These are phyloP conservation scores for Chunga burmeisteri DNA, from an alignment of 2,113 vertebrate species.

Conservation along the genomic window DNA sequence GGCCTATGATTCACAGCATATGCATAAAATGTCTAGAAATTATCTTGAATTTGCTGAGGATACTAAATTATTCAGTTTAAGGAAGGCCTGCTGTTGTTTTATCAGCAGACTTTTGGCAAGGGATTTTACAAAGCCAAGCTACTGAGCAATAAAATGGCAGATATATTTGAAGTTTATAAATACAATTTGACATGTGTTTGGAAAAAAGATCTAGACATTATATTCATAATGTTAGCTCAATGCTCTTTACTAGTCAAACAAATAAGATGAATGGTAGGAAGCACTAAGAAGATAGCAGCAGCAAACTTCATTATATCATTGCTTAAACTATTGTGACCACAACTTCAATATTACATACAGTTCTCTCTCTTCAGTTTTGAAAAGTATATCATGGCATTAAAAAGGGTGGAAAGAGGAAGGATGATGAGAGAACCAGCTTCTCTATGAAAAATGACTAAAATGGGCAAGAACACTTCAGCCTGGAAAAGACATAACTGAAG, in stretches of 20 bases:
- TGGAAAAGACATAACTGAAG: neutral
- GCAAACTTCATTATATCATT: neutral
- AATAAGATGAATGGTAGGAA: neutral
- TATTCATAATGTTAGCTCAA: neutral
- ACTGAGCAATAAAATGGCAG: neutral
- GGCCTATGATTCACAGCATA: neutral
- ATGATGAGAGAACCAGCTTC: neutral
- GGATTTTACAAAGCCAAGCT: neutral
- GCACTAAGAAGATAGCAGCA: neutral
- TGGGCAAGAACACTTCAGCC: neutral
- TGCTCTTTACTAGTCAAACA: neutral
- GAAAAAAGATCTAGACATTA: neutral
- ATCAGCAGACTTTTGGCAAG: neutral
- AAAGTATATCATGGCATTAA: neutral
- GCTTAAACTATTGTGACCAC: neutral
- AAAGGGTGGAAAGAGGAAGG: neutral
- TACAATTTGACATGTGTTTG: neutral
- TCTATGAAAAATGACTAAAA: neutral
- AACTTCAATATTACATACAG: neutral
- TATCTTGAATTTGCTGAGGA: neutral
- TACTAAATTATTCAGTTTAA: neutral
- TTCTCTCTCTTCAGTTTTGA: neutral
- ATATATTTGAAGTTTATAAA: neutral
- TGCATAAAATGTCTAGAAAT: neutral
- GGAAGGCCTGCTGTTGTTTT: neutral